Base-by-base conservation (phyloP, 2,888 invertebrate species). In the Isotomurus palustris region DNA sequence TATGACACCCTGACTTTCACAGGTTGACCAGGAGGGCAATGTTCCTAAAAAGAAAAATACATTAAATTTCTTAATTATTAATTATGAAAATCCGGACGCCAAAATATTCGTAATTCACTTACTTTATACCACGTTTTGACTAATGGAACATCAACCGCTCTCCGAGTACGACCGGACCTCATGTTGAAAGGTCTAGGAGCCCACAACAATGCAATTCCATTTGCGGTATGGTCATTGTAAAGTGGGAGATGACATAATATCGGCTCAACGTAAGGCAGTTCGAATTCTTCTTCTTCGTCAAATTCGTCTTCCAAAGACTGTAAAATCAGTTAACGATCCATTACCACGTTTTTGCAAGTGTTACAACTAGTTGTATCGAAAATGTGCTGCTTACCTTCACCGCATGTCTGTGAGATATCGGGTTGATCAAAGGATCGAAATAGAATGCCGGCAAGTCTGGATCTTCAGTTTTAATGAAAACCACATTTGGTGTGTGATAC, bases 401-500 rank as follows among this genome's bases (percentile, higher is more conserved):
- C 0, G 91, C 84, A 77, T 92, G 90, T 53, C 93, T 82, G 74
- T 96, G 95, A 1, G 97, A 93, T 71, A 99, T 99, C 0, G 99
- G 97, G 78, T 99, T 99, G 74, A 99, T 99, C 47, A 99, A 80
- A 0, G 99, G 99, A 80, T 99, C 99, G 78, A 97, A 99, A 77
- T 99, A 99, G 77, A 99, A 99, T 0, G 99, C 99, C 32, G 99
- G 99, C 56, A 99, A 80, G 78, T 99, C 99, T 6, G 99, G 97
- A 82, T 99, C 99, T 79, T 99, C 99, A 0, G 99, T 99, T 80
- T 99, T 99, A 72, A 99, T 99, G 76, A 91, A 99, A 1, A 99
- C 96, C 5, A 99, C 97, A 76, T 96, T 97, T 24, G 99, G 97
- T 6, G 93, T 88, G 76, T 99, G 99, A 76, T 99, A 99, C 94